Evolutionary conservation across 2,113 vertebrate species (phyloP).

Genomic region (Anguilla rostrata): DNA sequence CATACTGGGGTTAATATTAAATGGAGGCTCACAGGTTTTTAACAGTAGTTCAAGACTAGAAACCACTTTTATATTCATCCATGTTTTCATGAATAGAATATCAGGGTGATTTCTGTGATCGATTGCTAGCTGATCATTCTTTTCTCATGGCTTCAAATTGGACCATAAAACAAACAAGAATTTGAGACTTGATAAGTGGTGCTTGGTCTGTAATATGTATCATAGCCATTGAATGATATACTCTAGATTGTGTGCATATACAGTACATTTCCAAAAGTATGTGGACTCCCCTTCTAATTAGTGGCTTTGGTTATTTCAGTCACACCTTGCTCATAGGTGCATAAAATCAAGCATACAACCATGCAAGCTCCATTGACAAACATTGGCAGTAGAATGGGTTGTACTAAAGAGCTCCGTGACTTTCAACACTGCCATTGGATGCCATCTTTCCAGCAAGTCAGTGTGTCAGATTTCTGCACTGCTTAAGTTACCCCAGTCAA

Average conservation of each 20-base stretch:
- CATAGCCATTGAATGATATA: not conserved
- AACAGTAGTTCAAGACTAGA: not conserved
- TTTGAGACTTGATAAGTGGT: not conserved
- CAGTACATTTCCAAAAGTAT: not conserved
- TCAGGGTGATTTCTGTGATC: not conserved
- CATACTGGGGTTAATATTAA: not conserved
- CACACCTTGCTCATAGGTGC: too few relatives aligned
- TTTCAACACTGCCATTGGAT: too few relatives aligned
- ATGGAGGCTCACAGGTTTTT: not conserved
- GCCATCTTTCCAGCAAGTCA: too few relatives aligned
- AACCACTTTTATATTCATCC: not conserved
- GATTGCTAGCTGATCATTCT: not conserved
- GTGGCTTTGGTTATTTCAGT: too few relatives aligned
- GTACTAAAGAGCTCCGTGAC: too few relatives aligned
- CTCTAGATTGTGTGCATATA: not conserved
- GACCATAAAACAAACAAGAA: not conserved
- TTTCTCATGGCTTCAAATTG: not conserved
- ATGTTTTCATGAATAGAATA: not conserved
- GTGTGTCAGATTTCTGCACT: too few relatives aligned
- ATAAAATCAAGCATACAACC: too few relatives aligned
- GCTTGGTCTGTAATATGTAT: not conserved
- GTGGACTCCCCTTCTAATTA: too few relatives aligned
- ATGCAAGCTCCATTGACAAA: too few relatives aligned
- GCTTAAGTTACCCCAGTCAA: too few relatives aligned
- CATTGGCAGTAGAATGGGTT: too few relatives aligned